Evolutionary conservation across 2,113 vertebrate species (phyloP).

Genomic region (Nansenia antarctica): DNA sequence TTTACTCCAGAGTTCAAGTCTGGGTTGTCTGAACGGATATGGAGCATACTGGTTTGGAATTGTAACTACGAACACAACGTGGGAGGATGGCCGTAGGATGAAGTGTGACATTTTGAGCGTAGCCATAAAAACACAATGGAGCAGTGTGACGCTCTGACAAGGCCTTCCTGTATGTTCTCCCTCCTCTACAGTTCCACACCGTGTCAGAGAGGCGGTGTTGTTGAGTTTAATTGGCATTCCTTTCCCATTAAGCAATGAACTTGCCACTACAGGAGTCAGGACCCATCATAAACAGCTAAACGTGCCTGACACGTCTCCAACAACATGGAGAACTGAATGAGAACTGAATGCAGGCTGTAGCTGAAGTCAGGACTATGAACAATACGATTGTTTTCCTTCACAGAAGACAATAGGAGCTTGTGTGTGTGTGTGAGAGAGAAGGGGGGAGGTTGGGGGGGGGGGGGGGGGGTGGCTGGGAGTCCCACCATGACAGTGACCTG

Average conservation of each 20-base stretch:
- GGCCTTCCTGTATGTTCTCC: conserved; percentile 14
- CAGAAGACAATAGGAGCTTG: neutral
- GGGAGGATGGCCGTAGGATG: too few relatives aligned
- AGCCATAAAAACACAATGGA: conserved; percentile 11
- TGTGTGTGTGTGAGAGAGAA: neutral
- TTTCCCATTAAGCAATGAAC: conserved; percentile 45
- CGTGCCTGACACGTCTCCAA: conserved; percentile 38
- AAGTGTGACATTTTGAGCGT: too few relatives aligned
- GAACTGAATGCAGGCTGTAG: neutral
- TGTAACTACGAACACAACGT: too few relatives aligned
- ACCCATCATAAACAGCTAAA: conserved; percentile 48
- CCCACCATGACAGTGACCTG: conserved; percentile 51
- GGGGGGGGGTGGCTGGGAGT: neutral
- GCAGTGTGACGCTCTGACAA: neutral
- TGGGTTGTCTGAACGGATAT: too few relatives aligned
- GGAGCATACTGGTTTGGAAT: too few relatives aligned
- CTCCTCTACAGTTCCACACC: conserved; percentile 16
- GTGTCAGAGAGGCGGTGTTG: conserved; percentile 7
- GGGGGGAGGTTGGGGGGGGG: neutral
- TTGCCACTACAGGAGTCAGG: conserved; percentile 56
- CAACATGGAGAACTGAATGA: too few relatives aligned
- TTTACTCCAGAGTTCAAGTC: too few relatives aligned
- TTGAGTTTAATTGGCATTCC: conserved; percentile 60
- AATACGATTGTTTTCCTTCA: neutral
- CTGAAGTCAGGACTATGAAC: neutral